A percentile compares a stretch with the other conserved stretches of the same genome.
Conservation (phyloP, 2,888 invertebrate genomes). For the Pyrgus malvae region DNA sequence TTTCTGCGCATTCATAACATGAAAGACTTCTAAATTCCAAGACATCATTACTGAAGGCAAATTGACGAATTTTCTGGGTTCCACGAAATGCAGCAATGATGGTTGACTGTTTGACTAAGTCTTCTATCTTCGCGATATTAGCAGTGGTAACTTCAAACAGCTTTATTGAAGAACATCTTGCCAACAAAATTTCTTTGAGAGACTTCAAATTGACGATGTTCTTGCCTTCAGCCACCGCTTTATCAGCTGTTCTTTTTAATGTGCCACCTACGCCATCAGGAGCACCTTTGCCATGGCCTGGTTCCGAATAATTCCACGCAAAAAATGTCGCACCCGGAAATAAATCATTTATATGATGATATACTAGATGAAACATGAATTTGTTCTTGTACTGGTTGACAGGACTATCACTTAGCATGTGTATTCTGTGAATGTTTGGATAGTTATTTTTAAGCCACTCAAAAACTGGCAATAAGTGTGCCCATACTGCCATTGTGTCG, state of each 20-base stretch:
- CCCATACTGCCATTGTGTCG: not conserved
- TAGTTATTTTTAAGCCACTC: not conserved
- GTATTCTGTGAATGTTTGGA: not conserved
- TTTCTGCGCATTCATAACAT: no score
- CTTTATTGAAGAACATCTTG: not conserved
- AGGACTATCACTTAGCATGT: not conserved
- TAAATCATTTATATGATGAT: conserved; percentile 30
- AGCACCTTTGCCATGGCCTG: conserved; percentile 49
- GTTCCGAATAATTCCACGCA: conserved; percentile 48
- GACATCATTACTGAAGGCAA: no score
- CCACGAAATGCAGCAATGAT: no score
- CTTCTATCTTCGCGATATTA: not conserved
- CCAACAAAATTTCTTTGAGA: conserved; percentile 31
- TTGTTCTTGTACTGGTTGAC: conserved; percentile 35
- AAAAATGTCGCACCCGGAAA: conserved; percentile 28
- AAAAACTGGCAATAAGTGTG: not conserved
- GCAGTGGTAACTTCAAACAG: not conserved
- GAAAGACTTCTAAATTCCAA: no score
- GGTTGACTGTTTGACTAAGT: no score
- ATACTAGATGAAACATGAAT: conserved; percentile 34
- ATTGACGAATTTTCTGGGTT: no score
- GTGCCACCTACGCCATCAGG: conserved; percentile 50
- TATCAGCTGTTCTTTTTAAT: conserved; percentile 46
- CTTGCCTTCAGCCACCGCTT: conserved; percentile 33
- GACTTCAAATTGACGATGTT: conserved; percentile 34